Base-by-base conservation (phyloP, 2,888 invertebrate genomes). In the Buathra laborator region DNA sequence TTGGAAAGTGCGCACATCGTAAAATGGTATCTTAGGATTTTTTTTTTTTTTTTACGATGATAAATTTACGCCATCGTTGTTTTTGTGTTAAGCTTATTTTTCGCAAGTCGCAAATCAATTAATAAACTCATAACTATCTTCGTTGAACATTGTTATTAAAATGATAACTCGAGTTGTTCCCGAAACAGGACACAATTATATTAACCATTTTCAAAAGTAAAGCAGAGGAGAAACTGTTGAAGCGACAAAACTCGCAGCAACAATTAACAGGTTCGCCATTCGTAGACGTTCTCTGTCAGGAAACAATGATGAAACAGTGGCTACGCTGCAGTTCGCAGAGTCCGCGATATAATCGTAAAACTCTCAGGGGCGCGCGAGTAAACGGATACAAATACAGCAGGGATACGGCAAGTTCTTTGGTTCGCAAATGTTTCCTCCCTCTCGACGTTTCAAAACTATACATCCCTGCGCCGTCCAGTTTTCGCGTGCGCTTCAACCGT, bases 401-500 rank as follows among this genome's bases (percentile, higher is more conserved):
- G 46, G 32, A 29, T 6, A 24, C 9, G 37, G 19, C 12, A 64
- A 84, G 70, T 80, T 81, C 67, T 76, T 72, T 62, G 62, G 81
- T 81, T 84, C 67, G 84, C 72, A 74, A 84, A 81, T 84, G 67
- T 84, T 71, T 62, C 71, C 67, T 24, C 24, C 37, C 56, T 44
- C 43, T 51, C 29, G 43, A 29, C 67, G 62, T 43, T 82, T 59
- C 53, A 16, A 24, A 64, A 7, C 59, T 29, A 4, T 32, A 72
- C 37, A 66, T 56, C 80, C 48, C 37, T 32, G 84, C 84, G 77
- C 77, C 72, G 76, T 68, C 71, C 64, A 67, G 76, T 67, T 77
- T 71, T 56, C 48, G n/a, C 37, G 32, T 19, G 56, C 71, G 68
- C 16, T 16, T 29, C 59, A 53, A 16, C 32, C 72, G 51, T 76